Base-by-base conservation (phyloP, 2,113 vertebrate genomes). In the Myocastor coypus region DNA sequence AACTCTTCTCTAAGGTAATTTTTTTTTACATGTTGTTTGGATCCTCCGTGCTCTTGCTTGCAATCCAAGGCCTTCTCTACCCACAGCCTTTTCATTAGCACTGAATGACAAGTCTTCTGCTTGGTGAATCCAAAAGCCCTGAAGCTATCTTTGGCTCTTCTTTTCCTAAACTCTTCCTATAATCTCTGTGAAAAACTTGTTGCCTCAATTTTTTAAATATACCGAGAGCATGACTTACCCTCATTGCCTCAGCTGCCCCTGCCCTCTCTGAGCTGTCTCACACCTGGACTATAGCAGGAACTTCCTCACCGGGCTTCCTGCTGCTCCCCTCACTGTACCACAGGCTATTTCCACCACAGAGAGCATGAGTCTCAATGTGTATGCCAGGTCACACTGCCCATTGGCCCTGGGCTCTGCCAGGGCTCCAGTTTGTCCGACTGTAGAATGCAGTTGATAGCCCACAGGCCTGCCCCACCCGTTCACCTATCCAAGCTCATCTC, bases 1-100 rank as follows among this genome's bases (percentile, higher is more conserved):
- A 97, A 57, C 94, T 95, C 93, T 96, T 78, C 81, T 81, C 84
- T 37, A n/a, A 96, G 96, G 92, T 97, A 90, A 97, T 96, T 94
- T 96, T n/a, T 96, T 94, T 97, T 97, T 95, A 96, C 93, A 94
- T 97, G 94, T 97, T 93, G 92, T 96, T 96, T 96, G 87, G 85
- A 75, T 96, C 94, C 86, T 97, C 57, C 4, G 90, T 73, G 66
- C 69, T 86, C 68, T 86, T 40, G 63, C 92, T 95, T 94, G 95
- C 90, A 96, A 73, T 93, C 88, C 42, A 37, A 92, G 93, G 75
- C 93, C 26, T 64, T 83, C 83, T 85, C 4, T 52, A 64, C 24
- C 9, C 37, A 19, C 16, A 4, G 4, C 68, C 50, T 75, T 90
- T 84, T 1, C 30, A 17, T 73, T 46, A n/a, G 80, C 50, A 12